Base-by-base conservation (phyloP, 2,797 vertebrate genomes). In the Pangasius djambal region DNA sequence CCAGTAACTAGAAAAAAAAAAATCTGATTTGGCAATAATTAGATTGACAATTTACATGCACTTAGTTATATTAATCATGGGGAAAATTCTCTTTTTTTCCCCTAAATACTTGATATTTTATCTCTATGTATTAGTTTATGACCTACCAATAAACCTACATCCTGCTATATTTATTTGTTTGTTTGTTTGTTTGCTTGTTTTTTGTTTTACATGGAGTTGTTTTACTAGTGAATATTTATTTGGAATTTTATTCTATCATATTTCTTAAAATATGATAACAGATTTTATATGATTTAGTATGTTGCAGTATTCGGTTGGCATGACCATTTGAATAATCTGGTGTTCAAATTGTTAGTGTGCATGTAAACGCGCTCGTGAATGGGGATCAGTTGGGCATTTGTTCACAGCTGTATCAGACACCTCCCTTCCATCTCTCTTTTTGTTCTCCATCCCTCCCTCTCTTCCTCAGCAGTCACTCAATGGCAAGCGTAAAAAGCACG, bases 401-500 rank as follows among this genome's bases (percentile, higher is more conserved):
- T 83, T 95, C 94, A 92, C 91, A 91, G 86, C 90, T 13, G 95
- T 96, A 95, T 96, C 97, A 97, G 96, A 97, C 96, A 95, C 96
- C 95, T 90, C 86, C 96, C 96, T 95, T 90, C 81, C 87, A 87
- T 89, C 31, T 85, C 89, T 91, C 87, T 91, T 82, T 85, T 92
- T 92, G 91, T 91, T 86, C 86, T 86, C 88, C 95, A 94, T 95
- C 96, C 94, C 96, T 88, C 88, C 90, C 59, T 89, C 95, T 97
- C 96, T 96, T 97, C 97, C 96, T 97, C 98, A 97, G 97, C 97
- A 97, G 97, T 97, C 97, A 95, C 94, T 97, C 97, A 97, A 97
- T 98, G 97, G 98, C 97, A 98, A 98, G 97, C 97, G 97, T 98
- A 98, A 96, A 98, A 98, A 98, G 97, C 97, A 97, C 97, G 96